These are phyloP conservation scores for Platycheirus albimanus DNA, from an alignment of 2,888 invertebrate species.

Conservation along the genomic window DNA sequence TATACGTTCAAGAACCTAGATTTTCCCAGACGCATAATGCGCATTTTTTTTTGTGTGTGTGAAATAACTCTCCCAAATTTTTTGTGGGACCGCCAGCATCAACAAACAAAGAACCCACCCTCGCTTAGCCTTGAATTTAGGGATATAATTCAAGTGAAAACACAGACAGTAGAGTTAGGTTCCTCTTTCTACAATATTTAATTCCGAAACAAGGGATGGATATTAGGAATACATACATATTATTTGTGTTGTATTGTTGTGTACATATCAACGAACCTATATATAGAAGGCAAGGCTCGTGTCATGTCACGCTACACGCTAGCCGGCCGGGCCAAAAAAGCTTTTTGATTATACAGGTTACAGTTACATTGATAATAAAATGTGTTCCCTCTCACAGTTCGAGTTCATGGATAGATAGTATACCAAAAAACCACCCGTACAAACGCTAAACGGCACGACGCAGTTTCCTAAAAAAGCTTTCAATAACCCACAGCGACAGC, in stretches of 20 bases:
- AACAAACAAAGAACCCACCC: slow-evolving; percentile 42
- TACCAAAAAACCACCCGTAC: background rate
- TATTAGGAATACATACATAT: slow-evolving; percentile 18
- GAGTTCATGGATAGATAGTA: slow-evolving; percentile 21
- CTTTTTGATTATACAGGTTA: slow-evolving; percentile 20
- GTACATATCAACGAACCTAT: background rate
- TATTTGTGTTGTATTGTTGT: background rate
- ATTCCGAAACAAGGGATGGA: slow-evolving; percentile 51
- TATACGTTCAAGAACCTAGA: slow-evolving; percentile 26
- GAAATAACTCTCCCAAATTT: background rate
- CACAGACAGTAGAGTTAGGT: slow-evolving; percentile 50
- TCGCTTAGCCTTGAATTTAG: slow-evolving; percentile 11
- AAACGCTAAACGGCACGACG: slow-evolving; percentile 27
- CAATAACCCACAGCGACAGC: slow-evolving; percentile 20
- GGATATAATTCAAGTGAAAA: slow-evolving; percentile 46
- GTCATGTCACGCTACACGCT: background rate
- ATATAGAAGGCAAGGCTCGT: slow-evolving; percentile 1
- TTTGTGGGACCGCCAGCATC: slow-evolving; percentile 11
- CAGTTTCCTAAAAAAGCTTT: slow-evolving; percentile 58
- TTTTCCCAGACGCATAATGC: slow-evolving; percentile 50
- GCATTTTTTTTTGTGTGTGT: background rate
- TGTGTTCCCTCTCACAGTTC: background rate
- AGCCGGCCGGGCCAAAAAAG: slow-evolving; percentile 15
- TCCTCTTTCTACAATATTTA: slow-evolving; percentile 34
- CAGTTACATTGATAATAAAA: slow-evolving; percentile 30